A percentile compares a stretch with the other conserved stretches of the same genome.
These are phyloP conservation scores for Galendromus occidentalis DNA, from an alignment of 1,140 invertebrate species.

Conservation along the genomic window DNA sequence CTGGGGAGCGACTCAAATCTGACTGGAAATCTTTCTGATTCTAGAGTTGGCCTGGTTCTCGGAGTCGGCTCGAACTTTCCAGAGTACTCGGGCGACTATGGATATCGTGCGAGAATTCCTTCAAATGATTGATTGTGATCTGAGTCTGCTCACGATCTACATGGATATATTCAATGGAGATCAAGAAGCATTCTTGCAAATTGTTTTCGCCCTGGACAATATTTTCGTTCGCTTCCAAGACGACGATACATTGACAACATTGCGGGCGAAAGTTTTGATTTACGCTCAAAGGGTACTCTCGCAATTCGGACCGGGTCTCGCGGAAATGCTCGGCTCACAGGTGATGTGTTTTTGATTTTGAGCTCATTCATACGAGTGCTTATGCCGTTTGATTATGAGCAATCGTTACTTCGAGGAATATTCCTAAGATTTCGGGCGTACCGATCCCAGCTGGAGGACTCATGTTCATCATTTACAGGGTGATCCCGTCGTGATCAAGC, in stretches of 20 bases:
- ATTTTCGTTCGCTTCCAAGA: background rate
- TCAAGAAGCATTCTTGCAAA: background rate
- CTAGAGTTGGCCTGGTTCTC: conserved; percentile 1
- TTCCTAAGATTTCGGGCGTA: too few species aligned
- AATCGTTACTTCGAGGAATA: too few species aligned
- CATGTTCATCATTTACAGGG: background rate
- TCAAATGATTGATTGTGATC: conserved; percentile 3
- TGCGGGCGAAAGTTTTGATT: background rate
- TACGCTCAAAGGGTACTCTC: background rate
- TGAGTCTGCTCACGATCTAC: background rate
- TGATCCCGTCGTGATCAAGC: background rate
- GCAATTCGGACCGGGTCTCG: background rate
- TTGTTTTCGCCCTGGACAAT: background rate
- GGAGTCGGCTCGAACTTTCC: background rate
- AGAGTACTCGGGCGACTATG: background rate
- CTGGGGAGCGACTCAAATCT: background rate
- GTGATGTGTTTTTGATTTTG: too few species aligned
- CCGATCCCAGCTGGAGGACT: too few species aligned
- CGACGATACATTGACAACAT: background rate
- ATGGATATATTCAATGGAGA: background rate
- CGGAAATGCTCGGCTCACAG: too few species aligned
- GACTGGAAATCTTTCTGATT: background rate
- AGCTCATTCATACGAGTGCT: too few species aligned
- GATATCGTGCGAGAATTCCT: background rate
- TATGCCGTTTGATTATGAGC: too few species aligned